These are phyloP conservation scores for Andrena haemorrhoa DNA, from an alignment of 2,888 invertebrate genomes.

Conservation along the genomic window DNA sequence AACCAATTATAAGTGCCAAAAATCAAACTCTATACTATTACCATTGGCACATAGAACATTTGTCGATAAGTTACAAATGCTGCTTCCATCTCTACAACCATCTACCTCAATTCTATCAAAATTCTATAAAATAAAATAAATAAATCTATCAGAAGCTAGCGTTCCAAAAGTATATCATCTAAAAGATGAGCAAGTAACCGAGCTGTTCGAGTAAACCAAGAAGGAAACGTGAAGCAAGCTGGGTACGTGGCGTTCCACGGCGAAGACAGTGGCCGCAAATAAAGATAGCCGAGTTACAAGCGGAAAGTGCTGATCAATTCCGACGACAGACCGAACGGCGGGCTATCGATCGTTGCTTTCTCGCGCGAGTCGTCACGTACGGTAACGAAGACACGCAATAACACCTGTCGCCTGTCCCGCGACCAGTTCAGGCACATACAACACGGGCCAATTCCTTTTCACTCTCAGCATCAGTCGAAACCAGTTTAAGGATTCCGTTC, in stretches of 20 bases:
- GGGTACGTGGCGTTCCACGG: background rate
- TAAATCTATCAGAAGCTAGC: no score
- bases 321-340: background rate
- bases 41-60: no score
- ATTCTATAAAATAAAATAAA: no score
- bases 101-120: no score
- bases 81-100: no score
- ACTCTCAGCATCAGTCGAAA: constrained; percentile 62
- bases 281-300: background rate
- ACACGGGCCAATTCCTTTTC: constrained; percentile 63
- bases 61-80: no score
- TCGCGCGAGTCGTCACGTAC: constrained; percentile 43
- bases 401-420: constrained; percentile 63
- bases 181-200: no score
- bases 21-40: no score
- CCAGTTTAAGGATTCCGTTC: constrained; percentile 73
- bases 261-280: background rate
- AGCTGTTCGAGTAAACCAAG: background rate
- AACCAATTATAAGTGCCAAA: no score
- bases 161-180: no score
- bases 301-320: constrained; percentile 11
- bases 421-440: constrained; percentile 44
- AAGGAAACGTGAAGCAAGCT: background rate
- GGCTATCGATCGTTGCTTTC: constrained; percentile 26
- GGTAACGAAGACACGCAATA: constrained; percentile 54